These are phyloP conservation scores for Cryptoprocta ferox DNA, from an alignment of 2,797 vertebrate species.

Conservation along the genomic window DNA sequence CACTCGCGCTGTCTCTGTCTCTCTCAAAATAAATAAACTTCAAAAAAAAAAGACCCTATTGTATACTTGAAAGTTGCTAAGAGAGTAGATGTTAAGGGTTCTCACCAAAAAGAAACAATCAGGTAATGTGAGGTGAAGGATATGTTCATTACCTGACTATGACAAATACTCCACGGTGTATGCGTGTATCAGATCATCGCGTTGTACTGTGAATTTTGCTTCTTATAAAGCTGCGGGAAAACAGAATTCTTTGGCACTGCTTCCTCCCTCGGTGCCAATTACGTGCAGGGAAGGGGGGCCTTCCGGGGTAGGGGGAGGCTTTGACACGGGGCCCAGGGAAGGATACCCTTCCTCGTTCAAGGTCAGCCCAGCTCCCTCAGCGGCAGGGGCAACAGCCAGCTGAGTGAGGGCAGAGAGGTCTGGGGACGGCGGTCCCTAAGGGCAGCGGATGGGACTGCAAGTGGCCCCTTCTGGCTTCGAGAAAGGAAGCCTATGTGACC, in stretches of 20 bases:
- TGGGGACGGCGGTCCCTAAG: background rate
- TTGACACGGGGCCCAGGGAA: background rate
- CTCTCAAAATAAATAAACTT: no score
- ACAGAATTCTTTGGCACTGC: background rate
- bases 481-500: no score
- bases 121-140: no score
- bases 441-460: background rate
- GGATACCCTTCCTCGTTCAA: rapidly evolving
- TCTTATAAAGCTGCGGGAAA: no score
- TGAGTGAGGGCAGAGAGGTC: background rate
- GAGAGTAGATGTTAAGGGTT: background rate
- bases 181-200: rapidly evolving
- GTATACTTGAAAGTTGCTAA: background rate
- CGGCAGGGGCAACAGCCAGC: background rate
- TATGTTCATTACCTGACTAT: background rate
- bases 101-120: background rate
- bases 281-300: background rate
- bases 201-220: rapidly evolving
- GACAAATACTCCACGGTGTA: rapidly evolving
- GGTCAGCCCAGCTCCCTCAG: background rate
- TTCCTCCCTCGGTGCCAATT: background rate
- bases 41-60: no score
- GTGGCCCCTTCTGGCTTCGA: no score
- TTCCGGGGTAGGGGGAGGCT: no score
- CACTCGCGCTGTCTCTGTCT: no score